Percentiles rank a stretch among this genome's conserved stretches.
Conservation (phyloP, 2,797 vertebrate species). For the Cottoperca gobio region DNA sequence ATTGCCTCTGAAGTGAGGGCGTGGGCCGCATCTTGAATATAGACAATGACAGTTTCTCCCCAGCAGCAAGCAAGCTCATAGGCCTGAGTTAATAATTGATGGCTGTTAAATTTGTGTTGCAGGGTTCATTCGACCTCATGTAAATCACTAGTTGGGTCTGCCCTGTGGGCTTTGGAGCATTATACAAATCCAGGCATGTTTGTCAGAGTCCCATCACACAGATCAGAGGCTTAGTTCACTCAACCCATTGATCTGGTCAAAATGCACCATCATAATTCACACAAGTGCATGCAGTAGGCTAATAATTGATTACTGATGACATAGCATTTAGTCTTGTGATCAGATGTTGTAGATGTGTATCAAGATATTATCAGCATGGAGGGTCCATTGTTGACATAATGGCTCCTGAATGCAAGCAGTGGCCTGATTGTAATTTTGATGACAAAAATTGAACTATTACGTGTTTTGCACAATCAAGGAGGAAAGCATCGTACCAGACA, state of each 20-base stretch:
- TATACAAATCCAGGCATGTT: conserved; percentile 37
- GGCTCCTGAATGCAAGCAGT: background rate
- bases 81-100: conserved; percentile 64
- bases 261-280: background rate
- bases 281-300: background rate
- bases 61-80: conserved; percentile 19
- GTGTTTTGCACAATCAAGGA: background rate
- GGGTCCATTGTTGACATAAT: background rate
- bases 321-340: background rate
- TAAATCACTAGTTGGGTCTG: conserved; percentile 57
- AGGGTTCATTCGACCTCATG: conserved; percentile 54
- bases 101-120: conserved; percentile 55
- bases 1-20: conserved; percentile 1
- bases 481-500: background rate
- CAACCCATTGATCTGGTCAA: conserved; percentile 2
- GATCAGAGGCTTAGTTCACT: background rate
- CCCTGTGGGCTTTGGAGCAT: conserved; percentile 20
- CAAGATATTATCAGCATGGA: background rate
- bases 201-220: conserved; percentile 1
- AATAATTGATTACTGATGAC: conserved; percentile 12
- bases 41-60: conserved; percentile 20
- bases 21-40: conserved; percentile 1
- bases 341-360: background rate
- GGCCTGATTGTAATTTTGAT: background rate
- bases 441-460: background rate